Percentiles rank a stretch among this genome's conserved stretches.
Evolutionary conservation across 2,797 vertebrate species (phyloP).

Genomic region (Nothura maculosa): DNA sequence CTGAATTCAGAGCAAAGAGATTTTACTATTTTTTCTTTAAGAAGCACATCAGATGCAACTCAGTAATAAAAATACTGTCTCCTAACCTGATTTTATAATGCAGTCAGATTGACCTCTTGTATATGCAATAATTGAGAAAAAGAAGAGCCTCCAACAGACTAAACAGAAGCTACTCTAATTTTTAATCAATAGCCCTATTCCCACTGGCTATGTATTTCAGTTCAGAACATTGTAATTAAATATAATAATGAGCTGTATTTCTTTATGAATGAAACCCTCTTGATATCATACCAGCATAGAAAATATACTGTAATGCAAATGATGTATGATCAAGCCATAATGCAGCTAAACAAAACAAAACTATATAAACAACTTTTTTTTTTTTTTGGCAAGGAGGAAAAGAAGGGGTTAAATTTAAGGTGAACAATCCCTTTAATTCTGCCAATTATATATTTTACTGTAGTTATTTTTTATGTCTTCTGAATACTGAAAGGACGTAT

Average conservation of each 20-base stretch:
- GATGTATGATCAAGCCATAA: neutral
- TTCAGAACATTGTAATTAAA: constrained; percentile 73
- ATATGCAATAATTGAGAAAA: constrained; percentile 33
- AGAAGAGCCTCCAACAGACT: constrained; percentile 24
- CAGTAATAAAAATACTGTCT: constrained; percentile 39
- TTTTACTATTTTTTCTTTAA: constrained; percentile 15
- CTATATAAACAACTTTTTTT: neutral
- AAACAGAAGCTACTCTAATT: constrained; percentile 69
- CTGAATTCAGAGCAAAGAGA: constrained; percentile 9
- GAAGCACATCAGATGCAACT: neutral
- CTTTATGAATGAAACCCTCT: constrained; percentile 55
- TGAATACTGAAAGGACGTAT: neutral
- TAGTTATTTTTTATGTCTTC: neutral
- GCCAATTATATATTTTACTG: neutral
- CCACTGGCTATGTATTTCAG: constrained; percentile 51
- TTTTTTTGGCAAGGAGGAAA: too few species aligned
- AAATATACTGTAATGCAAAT: neutral
- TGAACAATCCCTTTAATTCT: neutral
- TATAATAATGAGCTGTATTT: constrained; percentile 46
- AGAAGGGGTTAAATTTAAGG: neutral
- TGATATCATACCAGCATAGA: neutral
- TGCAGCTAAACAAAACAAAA: neutral
- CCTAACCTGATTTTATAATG: constrained; percentile 56
- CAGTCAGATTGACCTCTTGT: constrained; percentile 42
- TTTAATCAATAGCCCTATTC: constrained; percentile 76